Conservation (phyloP, 2,888 invertebrate genomes). For the Nasonovia ribisnigri region DNA sequence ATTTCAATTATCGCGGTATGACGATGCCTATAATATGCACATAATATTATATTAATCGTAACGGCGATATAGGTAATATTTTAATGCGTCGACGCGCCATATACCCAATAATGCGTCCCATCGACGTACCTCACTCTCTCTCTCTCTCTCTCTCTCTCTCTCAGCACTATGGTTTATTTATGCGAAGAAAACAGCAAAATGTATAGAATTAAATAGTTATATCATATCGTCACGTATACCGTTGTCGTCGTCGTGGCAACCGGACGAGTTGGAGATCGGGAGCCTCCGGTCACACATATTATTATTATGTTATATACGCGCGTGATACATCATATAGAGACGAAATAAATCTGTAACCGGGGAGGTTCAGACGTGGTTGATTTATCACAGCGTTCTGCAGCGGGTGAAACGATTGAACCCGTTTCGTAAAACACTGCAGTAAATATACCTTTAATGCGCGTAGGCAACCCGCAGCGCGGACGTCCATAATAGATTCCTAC, state of each 20-base stretch:
- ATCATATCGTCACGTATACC: background rate
- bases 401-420: conserved; percentile 31
- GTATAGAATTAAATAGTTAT: background rate
- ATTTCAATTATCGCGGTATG: no score
- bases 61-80: no score
- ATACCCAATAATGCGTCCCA: background rate
- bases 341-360: conserved; percentile 6
- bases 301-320: background rate
- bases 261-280: background rate
- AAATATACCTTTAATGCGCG: background rate
- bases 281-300: background rate
- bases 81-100: no score
- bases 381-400: conserved; percentile 3
- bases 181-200: background rate
- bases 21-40: no score
- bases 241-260: background rate
- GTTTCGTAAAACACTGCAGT: background rate
- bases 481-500: background rate
- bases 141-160: background rate
- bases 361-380: background rate
- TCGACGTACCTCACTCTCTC: background rate
- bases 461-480: background rate
- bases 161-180: background rate
- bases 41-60: no score
- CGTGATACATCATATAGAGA: background rate